phyloP scores from a whole-genome alignment of 2,888 invertebrate species.

The Orthonevra nobilis region DNA sequence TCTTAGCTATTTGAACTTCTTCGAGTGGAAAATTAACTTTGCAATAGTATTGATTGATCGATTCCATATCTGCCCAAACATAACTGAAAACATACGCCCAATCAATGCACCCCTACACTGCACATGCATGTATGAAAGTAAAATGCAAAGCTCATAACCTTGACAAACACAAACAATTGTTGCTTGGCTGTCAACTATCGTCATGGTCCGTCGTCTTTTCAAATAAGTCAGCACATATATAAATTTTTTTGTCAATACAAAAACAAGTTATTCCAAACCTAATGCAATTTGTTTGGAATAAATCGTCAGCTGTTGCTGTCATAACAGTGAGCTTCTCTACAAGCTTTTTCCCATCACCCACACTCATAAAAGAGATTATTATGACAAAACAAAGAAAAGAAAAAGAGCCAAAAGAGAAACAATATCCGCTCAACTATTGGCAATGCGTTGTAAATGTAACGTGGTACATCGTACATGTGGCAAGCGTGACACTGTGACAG shows the following conservation, averaged over 20 bases:
- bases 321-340: background rate
- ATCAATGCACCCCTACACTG: background rate
- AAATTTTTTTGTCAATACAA: too few species aligned
- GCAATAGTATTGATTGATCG: constrained; percentile 49
- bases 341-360: background rate
- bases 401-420: constrained; percentile 13
- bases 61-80: constrained; percentile 53
- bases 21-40: constrained; percentile 38
- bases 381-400: background rate
- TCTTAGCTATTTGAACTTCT: constrained; percentile 15
- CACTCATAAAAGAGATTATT: background rate
- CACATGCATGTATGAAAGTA: constrained; percentile 35
- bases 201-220: background rate
- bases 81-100: constrained; percentile 23
- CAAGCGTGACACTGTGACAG: constrained; percentile 7
- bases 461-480: too few species aligned
- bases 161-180: constrained; percentile 58
- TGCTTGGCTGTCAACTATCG: constrained; percentile 17
- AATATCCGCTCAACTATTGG: constrained; percentile 25
- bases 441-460: too few species aligned
- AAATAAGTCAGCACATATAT: constrained; percentile 1
- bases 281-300: constrained; percentile 24
- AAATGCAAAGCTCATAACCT: constrained; percentile 54
- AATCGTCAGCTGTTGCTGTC: constrained; percentile 7
- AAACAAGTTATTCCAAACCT: constrained; percentile 13